These are phyloP conservation scores for Bovichtus diacanthus DNA, from an alignment of 2,797 vertebrate genomes.

Conservation along the genomic window DNA sequence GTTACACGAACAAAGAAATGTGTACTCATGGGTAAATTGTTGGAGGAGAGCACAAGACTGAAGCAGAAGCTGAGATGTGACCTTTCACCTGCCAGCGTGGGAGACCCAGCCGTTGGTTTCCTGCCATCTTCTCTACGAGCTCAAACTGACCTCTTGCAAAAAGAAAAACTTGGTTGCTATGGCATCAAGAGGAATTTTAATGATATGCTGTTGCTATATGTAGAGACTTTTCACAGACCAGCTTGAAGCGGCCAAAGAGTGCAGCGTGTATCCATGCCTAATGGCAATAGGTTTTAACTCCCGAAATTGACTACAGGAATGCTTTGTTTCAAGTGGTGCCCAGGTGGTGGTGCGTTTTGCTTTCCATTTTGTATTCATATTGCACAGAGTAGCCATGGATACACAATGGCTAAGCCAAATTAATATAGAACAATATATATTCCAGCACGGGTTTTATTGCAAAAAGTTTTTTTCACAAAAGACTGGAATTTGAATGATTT, in stretches of 20 bases:
- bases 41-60: constrained; percentile 22
- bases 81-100: constrained; percentile 65
- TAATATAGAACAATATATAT: not conserved
- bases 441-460: not conserved
- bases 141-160: constrained; percentile 51
- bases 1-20: constrained; percentile 18
- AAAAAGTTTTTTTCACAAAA: not conserved
- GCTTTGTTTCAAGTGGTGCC: constrained; percentile 27
- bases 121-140: constrained; percentile 58
- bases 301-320: constrained; percentile 30
- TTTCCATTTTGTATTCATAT: constrained; percentile 6
- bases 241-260: constrained; percentile 23
- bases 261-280: constrained; percentile 2
- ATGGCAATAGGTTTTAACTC: constrained; percentile 18
- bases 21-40: constrained; percentile 26
- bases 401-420: not conserved
- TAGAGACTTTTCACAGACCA: constrained; percentile 36
- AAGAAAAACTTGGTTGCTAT: constrained; percentile 72
- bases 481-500: not conserved
- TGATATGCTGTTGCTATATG: constrained; percentile 63
- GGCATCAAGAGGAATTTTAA: constrained; percentile 64
- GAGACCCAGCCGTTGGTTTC: constrained; percentile 54
- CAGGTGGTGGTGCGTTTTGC: constrained; percentile 32
- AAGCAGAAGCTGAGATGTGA: constrained; percentile 54
- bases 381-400: not conserved